phyloP scores from a whole-genome alignment of 2,113 vertebrate genomes.

The Panthera leo region DNA sequence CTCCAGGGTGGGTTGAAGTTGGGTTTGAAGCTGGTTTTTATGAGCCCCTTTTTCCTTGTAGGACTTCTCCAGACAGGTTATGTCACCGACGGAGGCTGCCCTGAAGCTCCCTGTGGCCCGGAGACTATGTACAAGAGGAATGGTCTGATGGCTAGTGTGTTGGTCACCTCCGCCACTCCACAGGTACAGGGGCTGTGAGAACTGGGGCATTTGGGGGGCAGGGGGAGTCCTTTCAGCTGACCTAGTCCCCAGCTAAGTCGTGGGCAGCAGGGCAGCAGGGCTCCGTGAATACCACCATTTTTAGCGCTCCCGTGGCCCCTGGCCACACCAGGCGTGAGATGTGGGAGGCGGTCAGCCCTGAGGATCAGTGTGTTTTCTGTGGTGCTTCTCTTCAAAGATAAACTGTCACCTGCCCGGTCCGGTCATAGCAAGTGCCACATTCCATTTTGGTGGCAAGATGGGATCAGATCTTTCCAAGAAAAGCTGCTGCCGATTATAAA shows the following conservation, averaged over 20 bases:
- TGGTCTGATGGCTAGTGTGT: constrained; percentile 89
- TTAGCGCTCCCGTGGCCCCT: neutral
- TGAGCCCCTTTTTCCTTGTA: constrained; percentile 79
- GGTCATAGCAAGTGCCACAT: constrained; percentile 34
- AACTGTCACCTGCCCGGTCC: constrained; percentile 46
- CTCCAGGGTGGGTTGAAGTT: neutral
- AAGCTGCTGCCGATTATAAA: constrained; percentile 56
- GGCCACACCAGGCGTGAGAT: constrained; percentile 20
- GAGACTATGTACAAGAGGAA: constrained; percentile 90
- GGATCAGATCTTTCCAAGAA: constrained; percentile 68
- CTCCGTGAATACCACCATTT: constrained; percentile 45
- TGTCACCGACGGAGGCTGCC: constrained; percentile 81
- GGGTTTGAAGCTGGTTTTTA: constrained; percentile 43
- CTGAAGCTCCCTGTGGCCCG: constrained; percentile 79
- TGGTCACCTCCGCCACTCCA: constrained; percentile 88
- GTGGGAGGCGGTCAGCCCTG: constrained; percentile 61
- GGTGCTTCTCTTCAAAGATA: constrained; percentile 48
- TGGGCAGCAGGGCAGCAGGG: neutral
- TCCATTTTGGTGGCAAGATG: constrained; percentile 63
- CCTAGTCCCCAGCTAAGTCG: constrained; percentile 2
- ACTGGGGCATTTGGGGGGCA: neutral
- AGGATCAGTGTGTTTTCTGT: constrained; percentile 54
- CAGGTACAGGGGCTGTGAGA: constrained; percentile 83
- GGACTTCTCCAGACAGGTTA: constrained; percentile 80
- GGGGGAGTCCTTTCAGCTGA: neutral